These are phyloP conservation scores for Sylvia borin DNA, from an alignment of 2,797 vertebrate genomes.

Conservation along the genomic window DNA sequence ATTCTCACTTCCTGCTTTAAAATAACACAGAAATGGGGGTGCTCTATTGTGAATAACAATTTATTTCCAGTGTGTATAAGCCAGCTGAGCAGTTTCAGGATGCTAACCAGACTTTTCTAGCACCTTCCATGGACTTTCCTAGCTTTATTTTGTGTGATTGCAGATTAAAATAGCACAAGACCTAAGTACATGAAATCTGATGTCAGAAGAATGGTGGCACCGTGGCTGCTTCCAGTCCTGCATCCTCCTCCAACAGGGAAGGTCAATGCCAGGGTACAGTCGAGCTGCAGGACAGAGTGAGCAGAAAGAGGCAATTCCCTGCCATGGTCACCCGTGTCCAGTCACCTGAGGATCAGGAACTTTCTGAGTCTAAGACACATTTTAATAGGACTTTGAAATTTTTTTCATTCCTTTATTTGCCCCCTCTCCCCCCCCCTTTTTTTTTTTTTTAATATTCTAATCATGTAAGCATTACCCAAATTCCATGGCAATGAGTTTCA, in stretches of 20 bases:
- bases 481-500: not conserved
- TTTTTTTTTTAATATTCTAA: not conserved
- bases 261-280: not conserved
- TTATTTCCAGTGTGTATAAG: not conserved
- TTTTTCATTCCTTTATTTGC: not conserved
- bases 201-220: not conserved
- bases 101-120: not conserved
- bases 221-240: not conserved
- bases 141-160: not conserved
- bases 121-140: not conserved
- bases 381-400: not conserved
- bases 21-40: not conserved
- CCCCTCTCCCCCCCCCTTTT: accelerated
- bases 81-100: not conserved
- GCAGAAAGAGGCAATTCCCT: not conserved
- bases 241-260: not conserved
- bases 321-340: not conserved
- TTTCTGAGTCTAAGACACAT: not conserved
- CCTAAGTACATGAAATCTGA: not conserved
- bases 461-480: not conserved
- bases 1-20: not conserved
- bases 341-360: not conserved
- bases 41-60: not conserved
- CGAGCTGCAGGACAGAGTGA: not conserved
- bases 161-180: not conserved